Base-by-base conservation (phyloP, 1,140 invertebrate species). In the Drosophila repleta region DNA sequence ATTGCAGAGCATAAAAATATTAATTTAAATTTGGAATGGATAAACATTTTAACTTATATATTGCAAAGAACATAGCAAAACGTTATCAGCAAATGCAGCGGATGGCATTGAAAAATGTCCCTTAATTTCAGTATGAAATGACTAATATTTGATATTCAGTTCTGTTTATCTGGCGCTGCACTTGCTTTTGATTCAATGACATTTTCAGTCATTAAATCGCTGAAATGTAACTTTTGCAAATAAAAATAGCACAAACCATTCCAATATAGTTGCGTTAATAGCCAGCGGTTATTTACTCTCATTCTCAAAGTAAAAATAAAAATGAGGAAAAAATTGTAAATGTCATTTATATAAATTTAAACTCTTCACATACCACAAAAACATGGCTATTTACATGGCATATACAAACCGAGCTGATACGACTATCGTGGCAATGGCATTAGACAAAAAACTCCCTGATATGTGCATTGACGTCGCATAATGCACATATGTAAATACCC, bases 1-100 rank as follows among this genome's bases (percentile, higher is more conserved):
- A 21, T 11, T 4, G 18, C 20, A 7, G 24, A 7, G 5, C 21
- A 48, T 24, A 24, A 48, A 46, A 48, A 20, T 48, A 48, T 48
- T 24, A 48, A 48, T 48, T 52, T 52, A 32, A 17, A 26, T 51
- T 3, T 51, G n/a, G 4, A 51, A 24, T 51, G 48, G 7, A 51
- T 29, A 29, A 26, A 51, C 67, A 87, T 82, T 79, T 8, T 53
- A 29, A 61, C 72, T 75, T 46, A 49, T 46, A 69, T 76, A 76
- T 79, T 62, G 53, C 68, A 73, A 68, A 48, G 4, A 48, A 48
- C 11, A 61, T 52, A 45, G 55, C 29, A 61, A 72, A 67, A 45
- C 58, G 48, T 74, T 87, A 87, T 87, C 82, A 53, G 75, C 37
- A 69, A 66, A 63, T 63, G 58, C 82, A 77, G 41, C 41, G 37